phyloP scores from a whole-genome alignment of 2,888 invertebrate genomes.

The Terebella lapidaria region DNA sequence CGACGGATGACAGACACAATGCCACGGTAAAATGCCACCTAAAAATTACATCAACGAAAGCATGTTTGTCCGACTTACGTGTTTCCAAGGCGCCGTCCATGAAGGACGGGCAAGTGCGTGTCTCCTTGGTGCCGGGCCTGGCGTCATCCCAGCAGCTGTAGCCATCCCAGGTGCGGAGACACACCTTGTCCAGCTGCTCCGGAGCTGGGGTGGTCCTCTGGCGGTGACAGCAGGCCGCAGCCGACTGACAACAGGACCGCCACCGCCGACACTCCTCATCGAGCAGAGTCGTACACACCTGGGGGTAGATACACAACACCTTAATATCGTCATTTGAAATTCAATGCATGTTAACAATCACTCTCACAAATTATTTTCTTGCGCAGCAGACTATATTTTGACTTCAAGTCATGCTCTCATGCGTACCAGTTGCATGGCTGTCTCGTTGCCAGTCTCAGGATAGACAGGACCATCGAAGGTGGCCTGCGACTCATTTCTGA shows the following conservation, averaged over 20 bases:
- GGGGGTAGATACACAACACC: too few relatives aligned
- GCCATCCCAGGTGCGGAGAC: slow-evolving; percentile 26
- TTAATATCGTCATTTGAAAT: too few relatives aligned
- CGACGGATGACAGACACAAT: too few relatives aligned
- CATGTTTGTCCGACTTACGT: too few relatives aligned
- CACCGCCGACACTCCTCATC: slow-evolving; percentile 6
- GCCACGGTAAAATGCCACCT: too few relatives aligned
- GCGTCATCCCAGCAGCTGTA: slow-evolving; percentile 26
- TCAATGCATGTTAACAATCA: too few relatives aligned
- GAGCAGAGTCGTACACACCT: slow-evolving; percentile 2
- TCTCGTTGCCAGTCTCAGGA: slow-evolving; percentile 5
- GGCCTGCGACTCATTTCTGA: neutral
- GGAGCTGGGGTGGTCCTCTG: neutral
- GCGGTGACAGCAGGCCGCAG: slow-evolving; percentile 3
- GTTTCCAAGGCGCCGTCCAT: slow-evolving; percentile 11
- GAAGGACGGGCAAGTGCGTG: slow-evolving; percentile 18
- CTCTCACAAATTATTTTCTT: too few relatives aligned
- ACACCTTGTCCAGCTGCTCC: neutral
- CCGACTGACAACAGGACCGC: slow-evolving; percentile 7
- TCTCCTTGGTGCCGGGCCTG: slow-evolving; percentile 7
- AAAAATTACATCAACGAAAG: too few relatives aligned
- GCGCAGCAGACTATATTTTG: too few relatives aligned
- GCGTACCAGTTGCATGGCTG: neutral
- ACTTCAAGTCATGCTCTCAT: too few relatives aligned
- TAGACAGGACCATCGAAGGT: neutral